These are phyloP conservation scores for Chloroceryle aenea DNA, from an alignment of 2,113 vertebrate species.

Conservation along the genomic window DNA sequence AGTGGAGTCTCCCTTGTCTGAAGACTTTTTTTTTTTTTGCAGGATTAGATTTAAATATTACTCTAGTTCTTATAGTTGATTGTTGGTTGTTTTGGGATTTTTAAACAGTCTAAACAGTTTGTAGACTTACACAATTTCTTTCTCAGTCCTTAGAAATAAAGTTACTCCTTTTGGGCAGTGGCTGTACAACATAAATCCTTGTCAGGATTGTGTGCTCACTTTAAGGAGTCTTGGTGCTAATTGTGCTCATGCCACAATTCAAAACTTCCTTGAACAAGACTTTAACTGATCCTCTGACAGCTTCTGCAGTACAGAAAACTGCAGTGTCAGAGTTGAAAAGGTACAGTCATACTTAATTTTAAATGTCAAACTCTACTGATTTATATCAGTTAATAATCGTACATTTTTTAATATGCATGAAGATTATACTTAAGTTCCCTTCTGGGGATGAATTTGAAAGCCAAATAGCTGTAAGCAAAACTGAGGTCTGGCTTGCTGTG, in stretches of 20 bases:
- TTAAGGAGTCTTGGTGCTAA: not conserved
- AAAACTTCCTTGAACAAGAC: not conserved
- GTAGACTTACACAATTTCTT: rapidly evolving
- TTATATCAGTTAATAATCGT: rapidly evolving
- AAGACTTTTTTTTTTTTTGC: not conserved
- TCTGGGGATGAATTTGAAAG: not conserved
- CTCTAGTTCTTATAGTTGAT: rapidly evolving
- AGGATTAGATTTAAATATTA: not conserved
- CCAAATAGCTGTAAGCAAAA: not conserved
- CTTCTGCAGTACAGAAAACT: not conserved
- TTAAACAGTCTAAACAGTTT: rapidly evolving
- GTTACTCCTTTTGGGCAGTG: not conserved
- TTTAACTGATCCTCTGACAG: not conserved
- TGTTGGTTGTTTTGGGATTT: no score
- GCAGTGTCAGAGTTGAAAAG: not conserved
- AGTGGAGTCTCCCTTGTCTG: not conserved
- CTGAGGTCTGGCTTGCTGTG: not conserved
- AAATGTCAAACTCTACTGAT: not conserved
- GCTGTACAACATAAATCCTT: not conserved
- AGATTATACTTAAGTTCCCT: not conserved
- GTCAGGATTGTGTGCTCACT: not conserved
- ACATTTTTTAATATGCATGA: not conserved
- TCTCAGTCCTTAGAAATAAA: not conserved
- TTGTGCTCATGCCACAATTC: rapidly evolving
- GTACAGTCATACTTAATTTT: rapidly evolving